phyloP scores from a whole-genome alignment of 2,113 vertebrate species.

The Bothrops jararaca region DNA sequence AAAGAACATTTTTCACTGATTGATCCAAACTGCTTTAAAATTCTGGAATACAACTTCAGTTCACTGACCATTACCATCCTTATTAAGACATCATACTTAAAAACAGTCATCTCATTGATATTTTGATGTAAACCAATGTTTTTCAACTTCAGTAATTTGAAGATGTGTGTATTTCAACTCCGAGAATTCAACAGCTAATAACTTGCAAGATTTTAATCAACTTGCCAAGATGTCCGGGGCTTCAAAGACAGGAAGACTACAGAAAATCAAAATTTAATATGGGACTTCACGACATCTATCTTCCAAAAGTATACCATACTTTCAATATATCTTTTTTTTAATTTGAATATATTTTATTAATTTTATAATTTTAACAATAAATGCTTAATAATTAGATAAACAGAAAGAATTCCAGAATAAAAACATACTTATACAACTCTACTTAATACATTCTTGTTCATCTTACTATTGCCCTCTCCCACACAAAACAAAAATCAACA shows the following conservation, averaged over 20 bases:
- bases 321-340: not conserved
- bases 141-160: not conserved
- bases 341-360: too few relatives aligned
- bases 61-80: not conserved
- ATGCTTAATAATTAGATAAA: too few relatives aligned
- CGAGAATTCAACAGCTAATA: not conserved
- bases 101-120: not conserved
- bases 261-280: not conserved
- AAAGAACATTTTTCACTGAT: slow-evolving; percentile 15
- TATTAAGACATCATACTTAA: not conserved
- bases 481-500: too few relatives aligned
- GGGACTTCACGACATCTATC: not conserved
- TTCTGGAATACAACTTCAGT: slow-evolving; percentile 6
- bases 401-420: too few relatives aligned
- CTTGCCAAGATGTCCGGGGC: not conserved
- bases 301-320: not conserved
- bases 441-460: too few relatives aligned
- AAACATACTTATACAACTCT: too few relatives aligned
- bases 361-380: too few relatives aligned
- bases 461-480: too few relatives aligned
- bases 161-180: not conserved
- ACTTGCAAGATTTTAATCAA: not conserved
- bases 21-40: slow-evolving; percentile 1
- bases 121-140: not conserved
- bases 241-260: not conserved